Evolutionary conservation across 2,888 invertebrate species (phyloP), one percentile per base, ranked within the genome.

Genomic region (Acleris literana): DNA sequence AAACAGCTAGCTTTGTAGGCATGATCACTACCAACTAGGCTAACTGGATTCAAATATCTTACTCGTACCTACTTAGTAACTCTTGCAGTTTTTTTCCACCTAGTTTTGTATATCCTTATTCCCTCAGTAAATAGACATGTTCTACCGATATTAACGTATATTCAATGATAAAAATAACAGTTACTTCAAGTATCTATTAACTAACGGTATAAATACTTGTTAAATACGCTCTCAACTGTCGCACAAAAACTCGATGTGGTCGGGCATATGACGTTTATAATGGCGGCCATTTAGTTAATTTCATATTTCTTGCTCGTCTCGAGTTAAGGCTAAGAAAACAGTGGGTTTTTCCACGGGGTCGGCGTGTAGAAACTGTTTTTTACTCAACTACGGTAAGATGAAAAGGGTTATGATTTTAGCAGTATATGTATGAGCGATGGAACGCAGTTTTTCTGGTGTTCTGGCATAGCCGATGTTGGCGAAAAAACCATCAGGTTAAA

Each of bases 161-260:
- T 53, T 48, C n/a, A 20, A 7, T 20, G 29, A 59, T 53, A 46
- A 25, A 46, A 53, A 22, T 58, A 64, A 64, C 64, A 22, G 64
- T 64, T 48, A 53, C 29, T 46, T 64, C 48, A 59, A 64, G 64
- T 53, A 48, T 48, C 46, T 52, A 58, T 64, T 48, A 59, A 17
- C 16, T 46, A 57, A 57, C 48, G 53, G 53, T 59, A 48, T 58
- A 33, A 53, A 58, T 18, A 46, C 33, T 54, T 59, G 53, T 64
- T 46, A 52, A 44, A 11, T 13, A 48, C 17, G 25, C 43, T 56
- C 25, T 43, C 20, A 44, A 18, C n/a, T 39, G 5, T 46, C 17
- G 18, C 18, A 33, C 39, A 7, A 58, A 57, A 57, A 57, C 22
- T 18, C 17, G 49, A 7, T 52, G 52, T 18, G 52, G 52, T 52